These are phyloP conservation scores for Anguilla pacifica DNA, from an alignment of 2,797 vertebrate genomes.

Conservation along the genomic window DNA sequence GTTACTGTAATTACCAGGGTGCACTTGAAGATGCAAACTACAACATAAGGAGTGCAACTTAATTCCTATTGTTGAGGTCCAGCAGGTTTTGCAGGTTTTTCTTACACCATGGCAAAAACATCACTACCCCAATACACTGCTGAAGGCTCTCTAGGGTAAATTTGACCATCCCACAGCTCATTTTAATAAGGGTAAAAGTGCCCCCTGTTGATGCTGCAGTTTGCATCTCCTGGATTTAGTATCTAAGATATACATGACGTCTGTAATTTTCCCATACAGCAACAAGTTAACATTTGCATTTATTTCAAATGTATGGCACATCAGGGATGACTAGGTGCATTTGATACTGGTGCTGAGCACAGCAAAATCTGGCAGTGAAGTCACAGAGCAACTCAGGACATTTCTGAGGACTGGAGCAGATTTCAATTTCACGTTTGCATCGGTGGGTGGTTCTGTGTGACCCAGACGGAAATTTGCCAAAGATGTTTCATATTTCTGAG, in stretches of 20 bases:
- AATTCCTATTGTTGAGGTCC: neutral
- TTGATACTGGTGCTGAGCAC: neutral
- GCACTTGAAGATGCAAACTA: neutral
- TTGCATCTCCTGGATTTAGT: neutral
- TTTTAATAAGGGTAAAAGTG: neutral
- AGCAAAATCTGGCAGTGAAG: neutral
- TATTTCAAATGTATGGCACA: conserved; percentile 1
- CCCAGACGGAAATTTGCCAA: conserved; percentile 38
- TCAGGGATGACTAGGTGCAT: neutral
- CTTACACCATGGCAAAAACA: neutral
- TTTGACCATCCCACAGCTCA: neutral
- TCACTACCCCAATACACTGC: neutral
- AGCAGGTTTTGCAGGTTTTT: neutral
- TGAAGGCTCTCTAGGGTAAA: neutral
- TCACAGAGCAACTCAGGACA: neutral
- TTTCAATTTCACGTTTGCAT: conserved; percentile 34
- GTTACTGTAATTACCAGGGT: neutral
- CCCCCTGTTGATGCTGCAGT: neutral
- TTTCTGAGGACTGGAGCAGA: conserved; percentile 27
- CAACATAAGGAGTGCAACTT: neutral
- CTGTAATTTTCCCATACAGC: neutral
- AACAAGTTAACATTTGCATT: neutral
- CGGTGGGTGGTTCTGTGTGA: neutral
- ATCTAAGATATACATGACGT: neutral
- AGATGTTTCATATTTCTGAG: conserved; percentile 32